These are phyloP conservation scores for Egretta garzetta DNA, from an alignment of 2,113 vertebrate genomes.

Conservation along the genomic window DNA sequence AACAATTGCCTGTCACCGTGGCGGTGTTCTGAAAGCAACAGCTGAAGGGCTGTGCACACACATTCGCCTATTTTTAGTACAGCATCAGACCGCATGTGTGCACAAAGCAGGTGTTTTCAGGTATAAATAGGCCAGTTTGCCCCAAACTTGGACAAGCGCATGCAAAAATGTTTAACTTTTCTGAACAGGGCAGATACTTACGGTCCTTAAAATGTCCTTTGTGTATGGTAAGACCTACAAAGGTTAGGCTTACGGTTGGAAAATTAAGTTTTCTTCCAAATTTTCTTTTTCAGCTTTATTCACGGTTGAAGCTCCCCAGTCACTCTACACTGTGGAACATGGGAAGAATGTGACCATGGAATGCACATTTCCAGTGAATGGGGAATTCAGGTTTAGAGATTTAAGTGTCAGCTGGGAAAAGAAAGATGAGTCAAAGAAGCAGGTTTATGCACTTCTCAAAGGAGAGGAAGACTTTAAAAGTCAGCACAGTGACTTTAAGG, in stretches of 20 bases:
- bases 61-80: not conserved
- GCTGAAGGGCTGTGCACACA: not conserved
- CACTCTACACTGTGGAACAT: conserved; percentile 69
- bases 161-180: not conserved
- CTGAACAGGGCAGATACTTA: not conserved
- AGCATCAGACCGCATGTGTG: accelerated
- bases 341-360: conserved; percentile 81
- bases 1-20: not conserved
- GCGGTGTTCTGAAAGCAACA: not conserved
- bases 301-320: conserved; percentile 76
- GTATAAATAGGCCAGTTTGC: not conserved
- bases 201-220: not conserved
- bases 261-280: not conserved
- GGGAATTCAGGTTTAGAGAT: conserved; percentile 12
- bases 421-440: conserved; percentile 23
- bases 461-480: conserved; percentile 53
- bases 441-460: conserved; percentile 72
- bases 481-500: conserved; percentile 69
- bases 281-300: conserved; percentile 79
- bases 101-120: not conserved
- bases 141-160: not conserved
- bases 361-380: conserved; percentile 82
- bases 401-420: conserved; percentile 84
- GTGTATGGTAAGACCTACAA: not conserved
- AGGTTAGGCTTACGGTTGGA: not conserved